Conservation (phyloP, 2,797 vertebrate species). For the Clarias laeviceps region DNA sequence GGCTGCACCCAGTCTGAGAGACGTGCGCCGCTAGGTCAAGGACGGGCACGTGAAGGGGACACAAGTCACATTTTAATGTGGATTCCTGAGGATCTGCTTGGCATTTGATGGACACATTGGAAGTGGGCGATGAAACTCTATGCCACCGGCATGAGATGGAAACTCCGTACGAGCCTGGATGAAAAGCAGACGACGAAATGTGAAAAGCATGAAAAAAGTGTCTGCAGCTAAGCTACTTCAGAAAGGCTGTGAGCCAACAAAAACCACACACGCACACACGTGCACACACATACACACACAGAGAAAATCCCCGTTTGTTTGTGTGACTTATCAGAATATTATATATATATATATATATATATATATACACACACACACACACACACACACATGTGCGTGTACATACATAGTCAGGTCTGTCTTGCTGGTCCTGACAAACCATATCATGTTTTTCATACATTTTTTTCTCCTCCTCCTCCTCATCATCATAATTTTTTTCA, state of each 20-base stretch:
- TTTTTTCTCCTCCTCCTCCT: too few relatives aligned
- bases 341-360: not conserved
- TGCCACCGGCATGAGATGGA: slow-evolving; percentile 51
- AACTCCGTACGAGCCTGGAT: slow-evolving; percentile 21
- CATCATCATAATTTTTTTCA: too few relatives aligned
- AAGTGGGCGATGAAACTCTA: not conserved
- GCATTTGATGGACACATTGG: slow-evolving; percentile 40
- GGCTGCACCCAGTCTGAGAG: not conserved
- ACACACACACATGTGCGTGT: too few relatives aligned
- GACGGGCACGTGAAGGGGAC: not conserved
- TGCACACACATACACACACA: not conserved
- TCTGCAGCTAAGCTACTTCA: not conserved
- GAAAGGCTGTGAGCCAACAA: not conserved
- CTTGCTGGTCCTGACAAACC: not conserved
- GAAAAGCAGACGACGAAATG: slow-evolving; percentile 4
- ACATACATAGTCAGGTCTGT: not conserved
- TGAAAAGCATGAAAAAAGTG: not conserved
- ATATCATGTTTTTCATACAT: too few relatives aligned
- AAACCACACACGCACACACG: not conserved
- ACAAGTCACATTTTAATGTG: slow-evolving; percentile 9
- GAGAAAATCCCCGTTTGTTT: not conserved
- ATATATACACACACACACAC: too few relatives aligned
- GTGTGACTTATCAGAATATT: not conserved
- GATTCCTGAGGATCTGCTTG: not conserved
- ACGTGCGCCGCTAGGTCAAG: not conserved